Evolutionary conservation across 1,140 invertebrate species (phyloP), one percentile per base, ranked within the genome.

Genomic region (Cataglyphis hispanica): DNA sequence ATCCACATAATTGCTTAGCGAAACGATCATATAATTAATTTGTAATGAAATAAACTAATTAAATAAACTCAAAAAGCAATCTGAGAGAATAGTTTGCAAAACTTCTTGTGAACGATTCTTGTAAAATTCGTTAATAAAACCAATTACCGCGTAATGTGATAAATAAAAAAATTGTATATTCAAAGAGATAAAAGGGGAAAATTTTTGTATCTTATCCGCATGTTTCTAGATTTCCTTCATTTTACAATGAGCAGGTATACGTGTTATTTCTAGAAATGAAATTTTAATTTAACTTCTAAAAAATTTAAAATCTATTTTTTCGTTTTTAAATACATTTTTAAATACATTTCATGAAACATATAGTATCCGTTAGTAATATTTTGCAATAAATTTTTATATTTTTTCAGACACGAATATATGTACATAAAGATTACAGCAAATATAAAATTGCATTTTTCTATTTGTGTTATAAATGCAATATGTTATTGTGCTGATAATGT

Each of bases 101-200:
- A n/a, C n/a, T n/a, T n/a, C n/a, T n/a, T n/a, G n/a, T n/a, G n/a
- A n/a, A 27, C 31, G 22, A 80, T 40, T 31, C 8, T 53, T 43
- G 53, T 40, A 50, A 27, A 81, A 81, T 53, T 81, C 37, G 16
- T 70, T 53, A 53, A 70, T 25, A 70, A n/a, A n/a, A 56, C 64
- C 50, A 37, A 70, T 25, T 81, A 81, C 25, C 22, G 43, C 50
- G n/a, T n/a, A 81, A 70, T 81, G 77, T 81, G 77, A 81, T 81
- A 81, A 81, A 81, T 81, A 81, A 81, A 70, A 40, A 66, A 13
- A 64, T 43, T 80, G 43, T 72, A 25, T 80, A 80, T 56, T 31
- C 43, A 43, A 43, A 60, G 2, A 34, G 25, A 43, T 22, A 27
- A 70, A 22, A 16, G 58, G 58, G 53, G 0, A 3, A 37, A 34